phyloP scores from a whole-genome alignment of 2,888 invertebrate species.

The Dynastes tityus region DNA sequence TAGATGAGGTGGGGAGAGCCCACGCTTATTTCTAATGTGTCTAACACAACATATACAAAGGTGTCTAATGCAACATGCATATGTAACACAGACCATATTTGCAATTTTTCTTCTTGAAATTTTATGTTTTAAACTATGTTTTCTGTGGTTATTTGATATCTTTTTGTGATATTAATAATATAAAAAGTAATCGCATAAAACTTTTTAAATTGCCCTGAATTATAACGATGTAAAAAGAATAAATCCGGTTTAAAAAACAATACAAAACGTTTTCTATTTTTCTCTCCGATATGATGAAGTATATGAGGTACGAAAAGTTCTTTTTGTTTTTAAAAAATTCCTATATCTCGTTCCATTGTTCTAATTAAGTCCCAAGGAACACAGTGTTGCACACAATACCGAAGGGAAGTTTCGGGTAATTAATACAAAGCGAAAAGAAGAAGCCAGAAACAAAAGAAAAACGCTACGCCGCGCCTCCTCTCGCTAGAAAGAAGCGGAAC shows the following conservation, averaged over 20 bases:
- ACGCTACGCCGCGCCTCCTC: background rate
- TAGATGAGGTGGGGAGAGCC: no score
- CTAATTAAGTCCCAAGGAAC: slow-evolving; percentile 39
- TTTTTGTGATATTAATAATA: no score
- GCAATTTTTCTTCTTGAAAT: no score
- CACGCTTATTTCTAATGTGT: no score
- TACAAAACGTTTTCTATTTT: background rate
- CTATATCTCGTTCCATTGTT: slow-evolving; percentile 32
- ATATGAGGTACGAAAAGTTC: slow-evolving; percentile 13
- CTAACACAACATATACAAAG: no score
- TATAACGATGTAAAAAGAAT: slow-evolving; percentile 5
- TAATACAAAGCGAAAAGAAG: slow-evolving; percentile 29
- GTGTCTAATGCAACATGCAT: no score
- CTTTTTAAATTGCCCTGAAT: slow-evolving; percentile 5
- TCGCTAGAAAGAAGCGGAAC: slow-evolving; percentile 19
- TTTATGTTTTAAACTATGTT: no score
- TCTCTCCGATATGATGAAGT: background rate
- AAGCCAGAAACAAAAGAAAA: slow-evolving; percentile 29
- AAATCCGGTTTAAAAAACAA: background rate
- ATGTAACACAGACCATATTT: no score
- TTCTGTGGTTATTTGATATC: no score
- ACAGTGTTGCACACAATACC: slow-evolving; percentile 33
- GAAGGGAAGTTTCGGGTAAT: slow-evolving; percentile 38
- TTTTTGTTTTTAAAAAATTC: background rate
- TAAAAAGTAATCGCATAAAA: background rate